Conservation (phyloP, 2,797 vertebrate genomes). For the Harpagifer antarcticus region DNA sequence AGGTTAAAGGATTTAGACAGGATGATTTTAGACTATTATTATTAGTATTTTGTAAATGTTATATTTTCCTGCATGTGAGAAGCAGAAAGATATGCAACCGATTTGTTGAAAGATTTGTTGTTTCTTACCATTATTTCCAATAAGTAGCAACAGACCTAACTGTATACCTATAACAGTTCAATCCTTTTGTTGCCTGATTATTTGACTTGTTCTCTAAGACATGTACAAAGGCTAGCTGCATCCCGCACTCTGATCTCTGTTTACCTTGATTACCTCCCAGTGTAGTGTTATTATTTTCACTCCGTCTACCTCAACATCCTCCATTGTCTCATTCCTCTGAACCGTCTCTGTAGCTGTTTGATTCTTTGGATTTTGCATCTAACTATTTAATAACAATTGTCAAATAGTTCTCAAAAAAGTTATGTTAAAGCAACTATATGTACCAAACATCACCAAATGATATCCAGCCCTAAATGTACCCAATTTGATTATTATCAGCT, state of each 20-base stretch:
- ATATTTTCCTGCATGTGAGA: neutral
- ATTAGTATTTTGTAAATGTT: neutral
- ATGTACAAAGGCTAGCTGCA: too few relatives aligned
- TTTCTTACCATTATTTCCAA: neutral
- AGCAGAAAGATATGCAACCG: neutral
- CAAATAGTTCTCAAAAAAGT: neutral
- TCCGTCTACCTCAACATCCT: conserved; percentile 51
- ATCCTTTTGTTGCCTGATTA: neutral
- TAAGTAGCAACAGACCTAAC: neutral
- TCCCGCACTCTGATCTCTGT: neutral
- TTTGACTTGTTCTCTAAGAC: neutral
- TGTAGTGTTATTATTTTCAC: conserved; percentile 7
- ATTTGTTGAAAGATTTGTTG: neutral
- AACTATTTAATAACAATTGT: neutral
- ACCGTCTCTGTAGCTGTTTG: conserved; percentile 1
- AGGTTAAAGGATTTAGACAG: neutral
- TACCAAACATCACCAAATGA: conserved; percentile 45
- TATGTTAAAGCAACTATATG: neutral
- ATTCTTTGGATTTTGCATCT: conserved; percentile 6
- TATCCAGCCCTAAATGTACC: conserved; percentile 44
- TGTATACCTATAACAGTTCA: neutral
- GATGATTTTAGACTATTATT: neutral
- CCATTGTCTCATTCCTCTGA: neutral
- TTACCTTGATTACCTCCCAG: neutral
- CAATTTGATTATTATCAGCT: too few relatives aligned